Evolutionary conservation across 2,888 invertebrate genomes (phyloP).

Genomic region (Pandemis heparana): DNA sequence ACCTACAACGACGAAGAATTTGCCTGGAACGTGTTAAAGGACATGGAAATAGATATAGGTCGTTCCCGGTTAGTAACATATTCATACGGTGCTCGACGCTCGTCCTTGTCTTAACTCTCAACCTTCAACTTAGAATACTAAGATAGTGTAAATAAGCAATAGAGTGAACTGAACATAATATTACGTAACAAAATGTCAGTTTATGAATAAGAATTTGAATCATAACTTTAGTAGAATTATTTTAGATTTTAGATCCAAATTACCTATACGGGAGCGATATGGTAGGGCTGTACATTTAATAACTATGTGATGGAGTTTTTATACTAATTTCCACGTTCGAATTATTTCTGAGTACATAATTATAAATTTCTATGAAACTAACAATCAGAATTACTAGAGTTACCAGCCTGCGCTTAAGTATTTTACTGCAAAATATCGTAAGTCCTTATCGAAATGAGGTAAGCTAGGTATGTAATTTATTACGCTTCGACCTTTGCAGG

Average conservation of each 20-base stretch:
- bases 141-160: neutral
- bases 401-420: no score
- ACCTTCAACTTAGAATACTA: conserved; percentile 1
- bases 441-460: conserved; percentile 9
- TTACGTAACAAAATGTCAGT: neutral
- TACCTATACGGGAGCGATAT: no score
- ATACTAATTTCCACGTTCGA: no score
- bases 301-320: no score
- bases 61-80: neutral
- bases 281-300: no score
- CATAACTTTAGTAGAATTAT: neutral
- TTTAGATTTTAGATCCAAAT: no score
- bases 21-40: neutral
- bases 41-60: neutral
- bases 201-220: neutral
- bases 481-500: conserved; percentile 22
- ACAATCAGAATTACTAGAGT: no score
- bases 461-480: conserved; percentile 19
- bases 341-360: no score
- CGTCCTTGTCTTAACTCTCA: neutral
- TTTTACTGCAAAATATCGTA: neutral
- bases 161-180: neutral
- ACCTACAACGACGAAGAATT: no score
- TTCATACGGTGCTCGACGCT: neutral
- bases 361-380: no score